A percentile compares a stretch with the other conserved stretches of the same genome.
Evolutionary conservation across 2,113 vertebrate species (phyloP).

Genomic region (Camelus bactrianus): DNA sequence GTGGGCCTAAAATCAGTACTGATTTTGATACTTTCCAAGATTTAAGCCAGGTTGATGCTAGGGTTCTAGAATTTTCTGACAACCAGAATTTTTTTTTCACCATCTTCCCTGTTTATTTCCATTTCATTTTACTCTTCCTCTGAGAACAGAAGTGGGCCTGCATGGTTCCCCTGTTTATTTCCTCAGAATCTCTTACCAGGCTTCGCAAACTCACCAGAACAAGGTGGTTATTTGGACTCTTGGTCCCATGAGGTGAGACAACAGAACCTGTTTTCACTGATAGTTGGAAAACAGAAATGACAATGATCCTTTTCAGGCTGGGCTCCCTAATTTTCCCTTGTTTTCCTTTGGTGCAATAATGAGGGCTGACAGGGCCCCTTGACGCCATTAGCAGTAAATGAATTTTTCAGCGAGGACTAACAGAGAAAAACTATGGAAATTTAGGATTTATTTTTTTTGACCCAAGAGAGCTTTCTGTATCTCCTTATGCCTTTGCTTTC

Average conservation of each 20-base stretch:
- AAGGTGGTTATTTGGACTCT: neutral
- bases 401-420: constrained; percentile 69
- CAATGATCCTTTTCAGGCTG: neutral
- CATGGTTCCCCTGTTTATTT: neutral
- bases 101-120: neutral
- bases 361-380: constrained; percentile 29
- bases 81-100: neutral
- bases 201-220: neutral
- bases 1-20: neutral
- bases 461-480: neutral
- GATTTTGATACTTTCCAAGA: neutral
- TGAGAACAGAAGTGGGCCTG: neutral
- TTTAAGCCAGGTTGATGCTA: neutral
- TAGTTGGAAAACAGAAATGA: constrained; percentile 39
- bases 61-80: neutral
- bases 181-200: neutral
- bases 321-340: constrained; percentile 32
- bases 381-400: constrained; percentile 23
- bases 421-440: constrained; percentile 41
- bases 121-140: neutral
- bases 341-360: constrained; percentile 41
- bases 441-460: constrained; percentile 53
- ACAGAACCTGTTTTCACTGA: constrained; percentile 41
- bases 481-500: constrained; percentile 27
- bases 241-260: neutral